phyloP scores from a whole-genome alignment of 2,888 invertebrate genomes.

The Lomographa bimaculata region DNA sequence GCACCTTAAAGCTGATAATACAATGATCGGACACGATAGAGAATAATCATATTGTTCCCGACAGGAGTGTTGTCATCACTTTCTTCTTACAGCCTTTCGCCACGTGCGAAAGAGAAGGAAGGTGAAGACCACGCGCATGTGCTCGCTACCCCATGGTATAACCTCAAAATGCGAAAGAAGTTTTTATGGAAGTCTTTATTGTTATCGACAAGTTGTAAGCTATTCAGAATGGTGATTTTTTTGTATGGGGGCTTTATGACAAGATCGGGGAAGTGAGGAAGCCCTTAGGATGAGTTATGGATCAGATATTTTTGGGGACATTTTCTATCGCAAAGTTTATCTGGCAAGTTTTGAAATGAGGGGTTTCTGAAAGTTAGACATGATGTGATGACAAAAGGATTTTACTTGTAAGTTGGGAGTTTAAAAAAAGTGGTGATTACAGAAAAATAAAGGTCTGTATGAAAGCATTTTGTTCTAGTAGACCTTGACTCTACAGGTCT shows the following conservation, averaged over 20 bases:
- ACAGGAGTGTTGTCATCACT: conserved; percentile 50
- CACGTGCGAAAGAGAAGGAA: conserved; percentile 45
- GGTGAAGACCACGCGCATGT: conserved; percentile 56
- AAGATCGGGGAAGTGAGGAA: conserved; percentile 36
- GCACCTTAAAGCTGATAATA: too few species aligned
- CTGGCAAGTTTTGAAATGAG: conserved; percentile 2
- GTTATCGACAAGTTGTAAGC: conserved; percentile 55
- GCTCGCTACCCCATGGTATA: conserved; percentile 46
- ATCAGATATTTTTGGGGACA: conserved; percentile 20
- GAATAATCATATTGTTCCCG: conserved; percentile 53
- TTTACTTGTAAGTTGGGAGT: neutral
- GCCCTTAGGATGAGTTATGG: conserved; percentile 31
- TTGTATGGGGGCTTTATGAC: conserved; percentile 42
- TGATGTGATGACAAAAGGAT: neutral
- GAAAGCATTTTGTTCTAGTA: too few species aligned
- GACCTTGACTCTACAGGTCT: too few species aligned
- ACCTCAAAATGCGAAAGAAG: conserved; percentile 56
- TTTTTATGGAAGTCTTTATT: conserved; percentile 57
- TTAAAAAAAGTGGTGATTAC: too few species aligned
- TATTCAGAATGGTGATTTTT: conserved; percentile 45
- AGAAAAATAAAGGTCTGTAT: too few species aligned
- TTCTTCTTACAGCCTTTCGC: conserved; percentile 40
- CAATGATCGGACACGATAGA: too few species aligned
- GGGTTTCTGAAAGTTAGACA: conserved; percentile 5
- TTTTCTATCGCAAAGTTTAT: conserved; percentile 15